Evolutionary conservation across 2,888 invertebrate genomes (phyloP).

Genomic region (Hydropsyche betteni): DNA sequence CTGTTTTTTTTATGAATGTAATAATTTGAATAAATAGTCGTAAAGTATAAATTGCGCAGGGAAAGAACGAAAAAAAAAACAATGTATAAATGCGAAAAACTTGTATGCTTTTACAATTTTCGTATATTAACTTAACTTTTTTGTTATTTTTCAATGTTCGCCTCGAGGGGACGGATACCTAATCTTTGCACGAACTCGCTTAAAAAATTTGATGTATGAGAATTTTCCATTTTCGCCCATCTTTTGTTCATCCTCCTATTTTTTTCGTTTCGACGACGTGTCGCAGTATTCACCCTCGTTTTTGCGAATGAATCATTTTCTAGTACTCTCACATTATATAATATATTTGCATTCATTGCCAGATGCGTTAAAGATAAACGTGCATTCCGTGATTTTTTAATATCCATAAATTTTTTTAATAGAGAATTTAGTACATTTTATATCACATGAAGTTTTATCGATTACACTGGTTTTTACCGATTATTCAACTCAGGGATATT

Average conservation of each 20-base stretch:
- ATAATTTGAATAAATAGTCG: too few relatives aligned
- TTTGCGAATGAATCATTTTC: neutral
- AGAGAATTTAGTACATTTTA: too few relatives aligned
- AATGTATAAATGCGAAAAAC: constrained; percentile 6
- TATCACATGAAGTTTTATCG: too few relatives aligned
- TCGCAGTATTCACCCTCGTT: constrained; percentile 15
- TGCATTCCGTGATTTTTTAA: too few relatives aligned
- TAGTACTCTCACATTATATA: too few relatives aligned
- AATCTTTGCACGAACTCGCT: constrained; percentile 3
- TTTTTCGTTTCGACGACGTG: constrained; percentile 11
- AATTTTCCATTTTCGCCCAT: constrained; percentile 2
- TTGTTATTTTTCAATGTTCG: constrained; percentile 25
- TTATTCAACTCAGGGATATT: too few relatives aligned
- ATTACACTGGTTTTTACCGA: too few relatives aligned
- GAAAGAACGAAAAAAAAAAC: constrained; percentile 23
- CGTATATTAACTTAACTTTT: constrained; percentile 33
- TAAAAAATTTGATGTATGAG: constrained; percentile 14
- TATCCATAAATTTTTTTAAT: too few relatives aligned
- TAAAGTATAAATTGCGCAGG: neutral
- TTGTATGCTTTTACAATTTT: constrained; percentile 22
- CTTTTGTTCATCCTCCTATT: constrained; percentile 22
- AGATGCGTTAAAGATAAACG: too few relatives aligned
- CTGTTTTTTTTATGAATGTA: too few relatives aligned
- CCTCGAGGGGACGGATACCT: constrained; percentile 9
- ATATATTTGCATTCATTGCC: too few relatives aligned